Evolutionary conservation across 2,888 invertebrate genomes (phyloP).

Genomic region (Parnassius orleans): DNA sequence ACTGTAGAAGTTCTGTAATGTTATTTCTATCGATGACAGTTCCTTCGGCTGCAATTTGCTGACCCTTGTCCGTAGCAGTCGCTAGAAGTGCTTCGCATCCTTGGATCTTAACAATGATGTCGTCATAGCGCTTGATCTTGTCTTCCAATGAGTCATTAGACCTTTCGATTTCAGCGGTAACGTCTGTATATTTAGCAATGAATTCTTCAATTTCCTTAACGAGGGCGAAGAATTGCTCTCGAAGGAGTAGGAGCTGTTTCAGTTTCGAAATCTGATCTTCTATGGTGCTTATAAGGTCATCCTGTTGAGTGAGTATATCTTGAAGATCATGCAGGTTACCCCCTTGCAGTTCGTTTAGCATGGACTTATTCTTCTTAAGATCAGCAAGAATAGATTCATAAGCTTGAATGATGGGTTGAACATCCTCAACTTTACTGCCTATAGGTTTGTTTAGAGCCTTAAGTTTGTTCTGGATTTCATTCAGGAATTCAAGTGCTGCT

Average conservation of each 20-base stretch:
- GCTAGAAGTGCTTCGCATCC: slow-evolving; percentile 94
- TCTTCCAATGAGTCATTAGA: slow-evolving; percentile 91
- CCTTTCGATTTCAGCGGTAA: slow-evolving; percentile 92
- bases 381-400: slow-evolving; percentile 90
- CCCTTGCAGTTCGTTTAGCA: slow-evolving; percentile 88
- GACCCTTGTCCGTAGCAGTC: slow-evolving; percentile 94
- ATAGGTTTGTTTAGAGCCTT: slow-evolving; percentile 92
- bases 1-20: slow-evolving; percentile 92
- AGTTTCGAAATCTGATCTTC: slow-evolving; percentile 92
- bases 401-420: slow-evolving; percentile 88
- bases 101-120: slow-evolving; percentile 92
- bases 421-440: slow-evolving; percentile 93
- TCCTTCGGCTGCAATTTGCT: slow-evolving; percentile 95
- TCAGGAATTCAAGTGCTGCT: slow-evolving; percentile 89
- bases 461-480: slow-evolving; percentile 90
- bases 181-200: slow-evolving; percentile 91
- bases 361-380: slow-evolving; percentile 88
- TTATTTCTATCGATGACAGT: slow-evolving; percentile 92
- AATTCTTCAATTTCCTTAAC: slow-evolving; percentile 94
- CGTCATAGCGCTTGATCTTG: slow-evolving; percentile 93
- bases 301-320: slow-evolving; percentile 89
- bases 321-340: slow-evolving; percentile 89
- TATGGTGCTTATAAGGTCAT: slow-evolving; percentile 91
- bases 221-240: slow-evolving; percentile 93
- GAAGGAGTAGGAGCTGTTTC: slow-evolving; percentile 87